Conservation (phyloP, 2,888 invertebrate species). For the Hemaris fuciformis region DNA sequence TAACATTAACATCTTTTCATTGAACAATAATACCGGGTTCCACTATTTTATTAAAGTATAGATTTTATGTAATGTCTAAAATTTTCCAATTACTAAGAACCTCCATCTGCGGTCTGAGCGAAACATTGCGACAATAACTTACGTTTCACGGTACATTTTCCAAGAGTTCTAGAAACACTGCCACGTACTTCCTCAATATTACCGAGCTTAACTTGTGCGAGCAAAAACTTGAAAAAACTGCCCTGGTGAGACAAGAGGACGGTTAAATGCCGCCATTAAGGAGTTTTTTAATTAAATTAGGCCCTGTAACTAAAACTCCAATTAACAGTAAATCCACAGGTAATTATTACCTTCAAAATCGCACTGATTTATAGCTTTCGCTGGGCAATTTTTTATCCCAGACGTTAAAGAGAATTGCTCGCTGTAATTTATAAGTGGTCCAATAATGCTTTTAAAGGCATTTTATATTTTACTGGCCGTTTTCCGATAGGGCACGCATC, state of each 20-base stretch:
- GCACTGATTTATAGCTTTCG: not conserved
- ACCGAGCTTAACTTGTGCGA: conserved; percentile 10
- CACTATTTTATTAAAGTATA: not conserved
- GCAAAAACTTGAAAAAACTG: conserved; percentile 23
- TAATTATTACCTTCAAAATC: conserved; percentile 16
- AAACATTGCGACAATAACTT: not conserved
- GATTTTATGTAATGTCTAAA: not conserved
- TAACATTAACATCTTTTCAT: too few relatives aligned
- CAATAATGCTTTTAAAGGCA: too few relatives aligned
- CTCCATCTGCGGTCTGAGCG: not conserved
- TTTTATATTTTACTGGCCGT: too few relatives aligned
- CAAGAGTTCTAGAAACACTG: not conserved
- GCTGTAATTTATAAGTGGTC: not conserved
- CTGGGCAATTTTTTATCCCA: not conserved
- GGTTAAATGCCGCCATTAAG: conserved; percentile 26
- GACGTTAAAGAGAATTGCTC: not conserved
- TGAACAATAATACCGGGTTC: too few relatives aligned
- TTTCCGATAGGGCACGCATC: too few relatives aligned
- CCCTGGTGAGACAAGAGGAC: conserved; percentile 19
- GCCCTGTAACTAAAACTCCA: conserved; percentile 23
- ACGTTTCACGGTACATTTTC: not conserved
- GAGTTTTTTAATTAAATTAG: conserved; percentile 35
- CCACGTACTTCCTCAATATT: conserved; percentile 7
- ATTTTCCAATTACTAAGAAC: not conserved
- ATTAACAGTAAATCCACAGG: conserved; percentile 22